phyloP scores from a whole-genome alignment of 2,113 vertebrate genomes.

The Galemys pyrenaicus region DNA sequence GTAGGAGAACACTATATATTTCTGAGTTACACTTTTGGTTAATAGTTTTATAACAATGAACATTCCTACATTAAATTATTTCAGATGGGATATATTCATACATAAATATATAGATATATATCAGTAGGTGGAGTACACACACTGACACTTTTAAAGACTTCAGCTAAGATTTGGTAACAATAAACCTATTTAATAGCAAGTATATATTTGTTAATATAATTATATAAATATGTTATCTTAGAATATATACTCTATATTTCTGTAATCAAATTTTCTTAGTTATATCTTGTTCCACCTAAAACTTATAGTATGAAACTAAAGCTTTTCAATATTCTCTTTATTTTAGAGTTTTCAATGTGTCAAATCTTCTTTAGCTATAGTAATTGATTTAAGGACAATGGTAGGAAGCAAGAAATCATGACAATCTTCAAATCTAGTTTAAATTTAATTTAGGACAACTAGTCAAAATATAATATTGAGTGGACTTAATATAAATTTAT shows the following conservation, averaged over 20 bases:
- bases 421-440: background rate
- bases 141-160: background rate
- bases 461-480: background rate
- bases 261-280: background rate
- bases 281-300: background rate
- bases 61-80: background rate
- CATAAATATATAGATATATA: background rate
- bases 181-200: background rate
- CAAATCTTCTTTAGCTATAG: background rate
- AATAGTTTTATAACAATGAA: background rate
- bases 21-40: background rate
- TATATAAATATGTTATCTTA: background rate
- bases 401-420: background rate
- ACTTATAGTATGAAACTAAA: background rate
- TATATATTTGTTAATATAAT: background rate
- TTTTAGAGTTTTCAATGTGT: background rate
- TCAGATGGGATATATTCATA: background rate
- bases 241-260: background rate
- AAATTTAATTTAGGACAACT: conserved; percentile 2
- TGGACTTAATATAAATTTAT: conserved; percentile 1
- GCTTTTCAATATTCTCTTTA: background rate
- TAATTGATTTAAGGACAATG: background rate
- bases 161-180: background rate
- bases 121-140: background rate
- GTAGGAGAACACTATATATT: background rate